Evolutionary conservation across 2,888 invertebrate genomes (phyloP), one percentile per base, ranked within the genome.

Genomic region (Philereme transversata): DNA sequence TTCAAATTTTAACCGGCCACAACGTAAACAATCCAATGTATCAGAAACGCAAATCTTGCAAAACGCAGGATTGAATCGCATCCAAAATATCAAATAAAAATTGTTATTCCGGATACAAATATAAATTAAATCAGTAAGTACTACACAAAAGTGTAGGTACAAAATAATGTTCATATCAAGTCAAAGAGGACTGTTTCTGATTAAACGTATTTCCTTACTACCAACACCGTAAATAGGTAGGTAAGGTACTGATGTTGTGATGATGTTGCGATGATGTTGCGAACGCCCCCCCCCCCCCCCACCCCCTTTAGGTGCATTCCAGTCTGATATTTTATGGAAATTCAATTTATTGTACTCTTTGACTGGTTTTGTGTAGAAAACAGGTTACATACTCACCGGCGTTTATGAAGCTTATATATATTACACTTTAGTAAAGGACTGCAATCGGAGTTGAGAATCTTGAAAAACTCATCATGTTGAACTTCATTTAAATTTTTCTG

Each of bases 181-280:
- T 44, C 34, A 43, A 38, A 56, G 33, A 45, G 35, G 43, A 52
- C 48, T 34, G 45, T 50, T 57, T 51, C 53, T 45, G 4, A 33
- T 43, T 47, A 55, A 56, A 41, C 40, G 38, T 52, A 57, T 49
- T 60, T 64, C 60, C 60, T 60, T 57, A 64, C 43, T 45, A 40
- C 47, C 53, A 43, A 4, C 11, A 34, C 48, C 51, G 34, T 53
- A 61, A 61, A 57, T 53, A 53, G 57, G n/a, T n/a, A n/a, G n/a
- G n/a, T n/a, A n/a, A n/a, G n/a, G 45, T 45, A 50, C 41, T 44
- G 10, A 22, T 46, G 47, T 55, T 44, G 22, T 36, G n/a, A n/a
- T n/a, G n/a, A n/a, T n/a, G n/a, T n/a, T n/a, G n/a, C n/a, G n/a
- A n/a, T n/a, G n/a, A n/a, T n/a, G n/a, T n/a, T n/a, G n/a, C 43